Evolutionary conservation across 2,888 invertebrate species (phyloP).

Genomic region (Polydrusus tereticollis): DNA sequence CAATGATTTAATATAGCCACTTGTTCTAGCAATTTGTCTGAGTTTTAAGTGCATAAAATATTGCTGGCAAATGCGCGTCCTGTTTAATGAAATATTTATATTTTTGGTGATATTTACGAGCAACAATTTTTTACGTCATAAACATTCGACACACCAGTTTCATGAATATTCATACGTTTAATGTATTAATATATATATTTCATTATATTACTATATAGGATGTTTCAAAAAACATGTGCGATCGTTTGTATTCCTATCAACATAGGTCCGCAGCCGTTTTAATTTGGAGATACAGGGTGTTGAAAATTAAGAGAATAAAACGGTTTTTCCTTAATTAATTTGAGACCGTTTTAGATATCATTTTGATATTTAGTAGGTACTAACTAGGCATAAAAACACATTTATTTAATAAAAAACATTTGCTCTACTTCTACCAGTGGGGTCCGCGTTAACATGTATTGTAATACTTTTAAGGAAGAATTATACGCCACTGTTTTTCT

Average conservation of each 20-base stretch:
- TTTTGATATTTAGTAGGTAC: no score
- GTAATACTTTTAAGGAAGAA: no score
- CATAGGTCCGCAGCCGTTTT: no score
- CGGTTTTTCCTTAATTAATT: no score
- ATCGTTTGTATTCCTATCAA: background rate
- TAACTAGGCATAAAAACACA: no score
- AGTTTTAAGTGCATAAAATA: background rate
- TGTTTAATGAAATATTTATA: constrained; percentile 3
- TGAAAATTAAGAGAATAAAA: no score
- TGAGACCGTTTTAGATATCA: no score
- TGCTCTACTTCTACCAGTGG: no score
- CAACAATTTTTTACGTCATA: background rate
- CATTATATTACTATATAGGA: background rate
- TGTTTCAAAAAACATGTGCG: background rate
- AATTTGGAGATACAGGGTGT: no score
- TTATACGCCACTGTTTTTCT: no score
- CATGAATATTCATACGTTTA: background rate
- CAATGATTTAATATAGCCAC: background rate
- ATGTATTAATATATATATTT: background rate
- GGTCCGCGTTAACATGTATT: no score
- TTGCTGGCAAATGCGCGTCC: background rate
- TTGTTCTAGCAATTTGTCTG: background rate
- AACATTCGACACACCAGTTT: background rate
- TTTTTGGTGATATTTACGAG: constrained; percentile 8
- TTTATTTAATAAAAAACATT: no score